These are phyloP conservation scores for Sinohyriopsis cumingii DNA, from an alignment of 2,888 invertebrate species.

Conservation along the genomic window DNA sequence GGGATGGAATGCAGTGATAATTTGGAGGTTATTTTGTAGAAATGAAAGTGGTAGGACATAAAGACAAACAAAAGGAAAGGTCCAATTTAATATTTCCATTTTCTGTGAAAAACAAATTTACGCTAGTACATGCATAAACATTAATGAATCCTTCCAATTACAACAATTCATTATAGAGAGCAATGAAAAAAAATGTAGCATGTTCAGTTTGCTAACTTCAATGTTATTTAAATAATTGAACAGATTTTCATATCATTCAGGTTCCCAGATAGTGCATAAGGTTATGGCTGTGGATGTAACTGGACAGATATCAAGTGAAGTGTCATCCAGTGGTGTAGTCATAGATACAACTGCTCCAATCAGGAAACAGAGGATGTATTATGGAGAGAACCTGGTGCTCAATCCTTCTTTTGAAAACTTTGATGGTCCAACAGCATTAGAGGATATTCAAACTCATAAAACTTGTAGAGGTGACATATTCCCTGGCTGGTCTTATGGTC, in stretches of 20 bases:
- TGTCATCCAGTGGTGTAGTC: constrained; percentile 19
- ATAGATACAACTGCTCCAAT: constrained; percentile 24
- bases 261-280: constrained; percentile 3
- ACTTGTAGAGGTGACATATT: not conserved
- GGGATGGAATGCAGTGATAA: too few relatives aligned
- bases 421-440: not conserved
- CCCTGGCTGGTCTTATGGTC: not conserved
- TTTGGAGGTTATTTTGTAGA: too few relatives aligned
- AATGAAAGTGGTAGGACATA: too few relatives aligned
- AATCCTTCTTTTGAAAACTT: constrained; percentile 21
- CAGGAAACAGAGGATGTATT: constrained; percentile 3
- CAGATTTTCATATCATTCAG: not conserved
- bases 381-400: constrained; percentile 10
- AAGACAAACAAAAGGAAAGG: too few relatives aligned
- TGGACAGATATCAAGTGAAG: constrained; percentile 17
- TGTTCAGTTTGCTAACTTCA: too few relatives aligned
- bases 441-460: constrained; percentile 1
- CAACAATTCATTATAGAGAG: too few relatives aligned
- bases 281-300: constrained; percentile 21
- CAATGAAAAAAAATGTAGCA: too few relatives aligned
- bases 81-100: too few relatives aligned
- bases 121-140: too few relatives aligned
- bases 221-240: too few relatives aligned
- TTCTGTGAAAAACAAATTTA: too few relatives aligned
- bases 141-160: too few relatives aligned